Percentiles rank a stretch among this genome's conserved stretches.
Conservation (phyloP, 92 coral and sea anemone species). For the Zoanthus sociatus region DNA sequence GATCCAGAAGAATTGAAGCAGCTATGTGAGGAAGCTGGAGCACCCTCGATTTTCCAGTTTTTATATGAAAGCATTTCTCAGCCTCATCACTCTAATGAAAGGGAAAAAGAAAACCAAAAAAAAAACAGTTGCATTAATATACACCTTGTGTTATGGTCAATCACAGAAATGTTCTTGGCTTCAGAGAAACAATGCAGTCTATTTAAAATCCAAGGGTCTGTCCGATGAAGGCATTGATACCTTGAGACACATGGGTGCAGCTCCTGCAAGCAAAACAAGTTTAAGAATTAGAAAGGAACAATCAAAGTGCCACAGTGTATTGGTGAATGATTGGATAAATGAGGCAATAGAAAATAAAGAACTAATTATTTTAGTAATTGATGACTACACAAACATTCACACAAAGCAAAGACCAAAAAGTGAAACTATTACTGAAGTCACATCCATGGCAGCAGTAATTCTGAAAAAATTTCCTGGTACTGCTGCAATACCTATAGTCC, state of each 20-base stretch:
- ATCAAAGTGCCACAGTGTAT: not conserved
- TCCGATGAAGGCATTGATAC: slow-evolving; percentile 26
- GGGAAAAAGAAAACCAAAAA: slow-evolving; percentile 12
- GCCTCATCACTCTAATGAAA: slow-evolving; percentile 31
- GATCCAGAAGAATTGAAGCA: slow-evolving; percentile 18
- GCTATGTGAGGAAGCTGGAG: slow-evolving; percentile 29
- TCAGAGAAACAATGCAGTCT: slow-evolving; percentile 32
- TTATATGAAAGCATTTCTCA: slow-evolving; percentile 24
- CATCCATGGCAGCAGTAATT: slow-evolving; percentile 32
- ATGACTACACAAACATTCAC: slow-evolving; percentile 54
- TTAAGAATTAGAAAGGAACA: slow-evolving; percentile 5
- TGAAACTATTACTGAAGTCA: slow-evolving; percentile 3
- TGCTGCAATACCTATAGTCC: slow-evolving; percentile 2
- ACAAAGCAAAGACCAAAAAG: slow-evolving; percentile 20
- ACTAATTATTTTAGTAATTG: slow-evolving; percentile 37
- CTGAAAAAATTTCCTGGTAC: slow-evolving; percentile 38
- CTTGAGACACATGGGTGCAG: slow-evolving; percentile 26
- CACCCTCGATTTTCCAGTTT: slow-evolving; percentile 25
- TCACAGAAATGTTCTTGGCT: slow-evolving; percentile 38
- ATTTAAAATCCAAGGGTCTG: slow-evolving; percentile 8
- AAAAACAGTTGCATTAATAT: slow-evolving; percentile 42
- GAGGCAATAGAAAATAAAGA: slow-evolving; percentile 40
- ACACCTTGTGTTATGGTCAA: slow-evolving; percentile 41
- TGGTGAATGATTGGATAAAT: slow-evolving; percentile 29
- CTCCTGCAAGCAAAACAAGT: slow-evolving; percentile 17